Base-by-base conservation (phyloP, 2,113 vertebrate species). In the Mirounga angustirostris region DNA sequence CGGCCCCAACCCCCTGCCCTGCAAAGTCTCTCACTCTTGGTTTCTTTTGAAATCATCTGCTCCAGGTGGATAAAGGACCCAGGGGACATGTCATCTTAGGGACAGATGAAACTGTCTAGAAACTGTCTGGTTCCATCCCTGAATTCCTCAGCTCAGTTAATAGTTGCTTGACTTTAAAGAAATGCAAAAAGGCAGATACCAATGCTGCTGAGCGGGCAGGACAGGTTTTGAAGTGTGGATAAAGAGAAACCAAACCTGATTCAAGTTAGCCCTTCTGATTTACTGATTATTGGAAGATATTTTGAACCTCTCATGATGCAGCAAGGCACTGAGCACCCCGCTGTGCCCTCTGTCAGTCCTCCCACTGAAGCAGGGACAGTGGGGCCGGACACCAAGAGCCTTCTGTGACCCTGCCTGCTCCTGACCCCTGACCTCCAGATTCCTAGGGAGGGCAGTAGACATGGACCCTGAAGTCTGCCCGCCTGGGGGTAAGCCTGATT, bases 391-490 rank as follows among this genome's bases (percentile, higher is more conserved):
- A 5, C 79, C 26, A 36, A 67, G 71, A 78, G 26, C 52, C 52
- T 46, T 40, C n/a, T 30, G 28, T 30, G 59, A 30, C 16, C 12
- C 12, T 50, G 9, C 30, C 18, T 58, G 21, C 16, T 30, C 59
- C n/a, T 36, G 52, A 52, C 78, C 21, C 26, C 43, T 52, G 59
- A 76, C 19, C 78, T 40, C 33, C 0, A 13, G 7, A n/a, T 24
- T 36, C 12, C 40, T 40, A 2, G 40, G 36, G 22, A 36, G 24
- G 50, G 50, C 43, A 24, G 46, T 3, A 21, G 33, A 52, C 0
- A 0, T 21, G 40, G 22, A 4, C 30, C 12, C 74, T 33, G 28
- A 36, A 94, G 28, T 43, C 33, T 8, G 18, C 16, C 54, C 7
- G 2, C 61, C 15, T 3, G 36, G n/a, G 13, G 15, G 10, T 21